Conservation (phyloP, 1,140 invertebrate species). For the Tenebrio molitor region DNA sequence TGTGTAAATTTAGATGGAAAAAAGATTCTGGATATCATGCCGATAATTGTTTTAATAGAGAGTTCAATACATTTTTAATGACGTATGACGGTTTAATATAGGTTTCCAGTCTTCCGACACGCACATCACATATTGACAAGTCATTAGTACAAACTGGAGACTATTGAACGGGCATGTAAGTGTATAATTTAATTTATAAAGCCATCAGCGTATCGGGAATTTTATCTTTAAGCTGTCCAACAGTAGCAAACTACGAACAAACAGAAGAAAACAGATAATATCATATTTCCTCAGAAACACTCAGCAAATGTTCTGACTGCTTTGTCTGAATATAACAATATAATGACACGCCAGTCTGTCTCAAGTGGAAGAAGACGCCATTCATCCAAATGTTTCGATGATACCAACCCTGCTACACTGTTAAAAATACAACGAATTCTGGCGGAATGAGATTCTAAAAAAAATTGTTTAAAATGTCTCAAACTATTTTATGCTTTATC, state of each 20-base stretch:
- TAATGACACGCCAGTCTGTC: conserved; percentile 54
- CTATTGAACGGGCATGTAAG: neutral
- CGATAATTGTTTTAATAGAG: no score
- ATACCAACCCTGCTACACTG: conserved; percentile 35
- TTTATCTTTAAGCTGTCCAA: conserved; percentile 39
- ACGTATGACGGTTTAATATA: no score
- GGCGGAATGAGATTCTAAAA: no score
- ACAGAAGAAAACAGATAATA: conserved; percentile 52
- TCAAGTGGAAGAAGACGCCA: conserved; percentile 55
- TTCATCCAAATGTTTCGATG: conserved; percentile 37
- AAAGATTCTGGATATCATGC: no score
- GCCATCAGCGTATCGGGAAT: conserved; percentile 25
- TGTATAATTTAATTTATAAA: conserved; percentile 26
- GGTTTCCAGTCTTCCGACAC: neutral
- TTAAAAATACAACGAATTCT: conserved; percentile 23
- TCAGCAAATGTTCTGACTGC: conserved; percentile 42
- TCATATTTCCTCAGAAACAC: conserved; percentile 51
- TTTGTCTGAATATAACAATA: conserved; percentile 54
- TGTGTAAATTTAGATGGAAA: no score
- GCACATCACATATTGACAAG: conserved; percentile 15
- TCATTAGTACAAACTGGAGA: conserved; percentile 14
- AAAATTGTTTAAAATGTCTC: no score
- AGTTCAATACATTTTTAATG: no score
- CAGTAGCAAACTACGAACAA: conserved; percentile 45
- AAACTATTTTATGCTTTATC: no score